Percentiles rank a stretch among this genome's conserved stretches.
These are phyloP conservation scores for Apoda limacodes DNA, from an alignment of 2,888 invertebrate genomes.

Conservation along the genomic window DNA sequence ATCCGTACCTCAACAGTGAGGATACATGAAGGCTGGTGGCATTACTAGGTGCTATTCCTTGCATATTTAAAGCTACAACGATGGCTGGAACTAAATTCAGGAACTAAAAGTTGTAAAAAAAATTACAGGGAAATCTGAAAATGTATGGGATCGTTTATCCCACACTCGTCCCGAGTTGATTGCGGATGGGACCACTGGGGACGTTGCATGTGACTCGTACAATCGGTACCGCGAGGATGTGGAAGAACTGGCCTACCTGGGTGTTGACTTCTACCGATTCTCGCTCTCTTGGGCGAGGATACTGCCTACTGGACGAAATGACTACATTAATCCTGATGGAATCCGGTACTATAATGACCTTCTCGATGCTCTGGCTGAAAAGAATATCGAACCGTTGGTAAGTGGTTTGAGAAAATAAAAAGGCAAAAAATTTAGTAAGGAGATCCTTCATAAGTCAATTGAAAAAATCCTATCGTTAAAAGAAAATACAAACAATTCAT, in stretches of 20 bases:
- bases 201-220: conserved; percentile 78
- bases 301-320: conserved; percentile 69
- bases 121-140: conserved; percentile 77
- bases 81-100: too few species aligned
- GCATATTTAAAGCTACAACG: too few species aligned
- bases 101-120: too few species aligned
- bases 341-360: conserved; percentile 75
- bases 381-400: conserved; percentile 73
- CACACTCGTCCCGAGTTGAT: conserved; percentile 71
- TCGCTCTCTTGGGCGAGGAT: conserved; percentile 75
- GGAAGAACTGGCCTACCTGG: conserved; percentile 54
- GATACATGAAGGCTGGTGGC: too few species aligned
- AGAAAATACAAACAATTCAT: too few species aligned
- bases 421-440: too few species aligned
- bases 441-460: too few species aligned
- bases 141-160: conserved; percentile 70
- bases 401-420: conserved; percentile 17
- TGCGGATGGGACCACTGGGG: conserved; percentile 71
- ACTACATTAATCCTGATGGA: conserved; percentile 69
- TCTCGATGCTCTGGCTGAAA: conserved; percentile 70
- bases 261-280: conserved; percentile 69
- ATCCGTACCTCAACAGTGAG: too few species aligned
- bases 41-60: too few species aligned
- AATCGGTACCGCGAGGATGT: conserved; percentile 73
- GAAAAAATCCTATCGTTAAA: too few species aligned